Conservation (phyloP, 1,140 invertebrate species). For the Anoplophora glabripennis region DNA sequence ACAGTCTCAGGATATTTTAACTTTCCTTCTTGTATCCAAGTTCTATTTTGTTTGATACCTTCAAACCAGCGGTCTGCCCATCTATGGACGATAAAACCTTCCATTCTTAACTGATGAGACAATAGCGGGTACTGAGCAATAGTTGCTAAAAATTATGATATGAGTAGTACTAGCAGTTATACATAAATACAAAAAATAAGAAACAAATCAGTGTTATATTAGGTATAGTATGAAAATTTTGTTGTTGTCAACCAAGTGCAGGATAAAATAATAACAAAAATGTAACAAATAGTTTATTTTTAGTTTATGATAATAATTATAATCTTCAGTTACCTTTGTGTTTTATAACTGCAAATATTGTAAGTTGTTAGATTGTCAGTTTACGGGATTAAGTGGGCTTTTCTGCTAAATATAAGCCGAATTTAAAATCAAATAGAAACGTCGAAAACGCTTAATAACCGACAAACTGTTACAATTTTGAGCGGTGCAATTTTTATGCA, state of each 20-base stretch:
- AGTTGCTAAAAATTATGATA: conserved; percentile 22
- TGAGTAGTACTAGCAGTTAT: neutral
- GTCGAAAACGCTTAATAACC: too few relatives aligned
- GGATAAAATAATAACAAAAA: too few relatives aligned
- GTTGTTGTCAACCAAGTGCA: too few relatives aligned
- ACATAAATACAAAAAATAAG: too few relatives aligned
- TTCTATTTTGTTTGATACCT: conserved; percentile 57
- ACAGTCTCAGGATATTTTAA: conserved; percentile 62
- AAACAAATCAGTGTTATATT: too few relatives aligned
- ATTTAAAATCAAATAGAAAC: neutral
- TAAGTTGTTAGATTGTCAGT: neutral
- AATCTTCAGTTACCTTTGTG: too few relatives aligned
- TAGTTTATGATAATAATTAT: too few relatives aligned
- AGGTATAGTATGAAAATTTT: too few relatives aligned
- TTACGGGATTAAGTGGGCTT: neutral
- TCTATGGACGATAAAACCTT: conserved; percentile 60
- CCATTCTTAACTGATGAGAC: conserved; percentile 56
- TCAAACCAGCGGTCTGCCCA: conserved; percentile 58
- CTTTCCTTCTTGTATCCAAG: conserved; percentile 56
- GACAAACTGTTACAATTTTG: neutral
- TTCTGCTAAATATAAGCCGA: neutral
- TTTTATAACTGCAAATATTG: neutral
- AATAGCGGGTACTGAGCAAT: conserved; percentile 29
- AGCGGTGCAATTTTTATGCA: neutral
- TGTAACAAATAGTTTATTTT: too few relatives aligned